A percentile compares a stretch with the other conserved stretches of the same genome.
These are phyloP conservation scores for Oithona nana DNA, from an alignment of 2,888 invertebrate species.

Conservation along the genomic window DNA sequence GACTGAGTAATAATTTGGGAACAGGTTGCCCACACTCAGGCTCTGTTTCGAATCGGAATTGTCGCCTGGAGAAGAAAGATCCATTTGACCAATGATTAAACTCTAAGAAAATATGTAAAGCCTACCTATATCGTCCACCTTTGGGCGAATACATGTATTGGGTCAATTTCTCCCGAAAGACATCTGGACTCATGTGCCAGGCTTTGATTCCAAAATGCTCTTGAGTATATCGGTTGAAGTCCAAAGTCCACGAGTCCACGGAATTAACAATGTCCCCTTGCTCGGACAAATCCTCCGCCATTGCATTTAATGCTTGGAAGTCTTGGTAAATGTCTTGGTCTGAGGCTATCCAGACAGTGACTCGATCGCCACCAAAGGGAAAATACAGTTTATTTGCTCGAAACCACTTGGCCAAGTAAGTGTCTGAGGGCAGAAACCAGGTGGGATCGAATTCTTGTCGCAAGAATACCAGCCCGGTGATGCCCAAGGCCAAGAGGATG, in stretches of 20 bases:
- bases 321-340: constrained; percentile 28
- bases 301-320: constrained; percentile 23
- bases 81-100: no score
- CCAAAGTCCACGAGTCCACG: constrained; percentile 19
- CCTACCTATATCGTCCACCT: constrained; percentile 47
- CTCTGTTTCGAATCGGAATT: constrained; percentile 42
- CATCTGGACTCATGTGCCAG: background rate
- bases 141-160: constrained; percentile 46
- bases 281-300: constrained; percentile 24
- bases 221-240: background rate
- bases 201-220: background rate
- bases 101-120: no score
- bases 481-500: constrained; percentile 22
- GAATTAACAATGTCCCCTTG: constrained; percentile 22
- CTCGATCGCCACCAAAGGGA: constrained; percentile 10
- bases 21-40: constrained; percentile 42
- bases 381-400: constrained; percentile 11
- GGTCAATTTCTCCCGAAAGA: constrained; percentile 32
- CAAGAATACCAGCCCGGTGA: constrained; percentile 33
- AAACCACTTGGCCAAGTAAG: constrained; percentile 44
- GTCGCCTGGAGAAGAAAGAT: no score
- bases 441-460: constrained; percentile 57
- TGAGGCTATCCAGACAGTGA: constrained; percentile 24
- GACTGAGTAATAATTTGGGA: constrained; percentile 26
- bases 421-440: constrained; percentile 54